Conservation (phyloP, 1,140 invertebrate genomes). For the Drosophila sturtevanti region DNA sequence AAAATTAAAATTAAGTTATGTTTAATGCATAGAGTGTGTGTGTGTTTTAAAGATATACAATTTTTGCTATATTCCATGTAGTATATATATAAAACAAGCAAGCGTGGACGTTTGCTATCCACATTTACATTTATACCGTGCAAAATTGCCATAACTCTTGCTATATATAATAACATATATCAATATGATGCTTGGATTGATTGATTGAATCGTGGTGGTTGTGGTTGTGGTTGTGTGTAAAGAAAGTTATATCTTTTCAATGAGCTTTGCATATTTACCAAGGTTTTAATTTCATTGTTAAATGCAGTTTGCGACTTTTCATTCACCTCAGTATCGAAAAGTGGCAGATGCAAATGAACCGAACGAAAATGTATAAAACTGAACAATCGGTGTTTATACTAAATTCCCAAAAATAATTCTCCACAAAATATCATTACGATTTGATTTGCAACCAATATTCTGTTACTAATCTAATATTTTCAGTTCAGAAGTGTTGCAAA, state of each 20-base stretch:
- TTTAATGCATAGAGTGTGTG: slow-evolving; percentile 37
- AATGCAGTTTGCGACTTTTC: slow-evolving; percentile 55
- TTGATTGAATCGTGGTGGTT: slow-evolving; percentile 1
- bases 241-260: slow-evolving; percentile 23
- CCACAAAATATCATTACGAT: slow-evolving; percentile 39
- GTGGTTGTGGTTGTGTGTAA: slow-evolving; percentile 11
- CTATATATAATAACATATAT: slow-evolving; percentile 26
- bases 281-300: slow-evolving; percentile 44
- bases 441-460: slow-evolving; percentile 7
- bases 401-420: slow-evolving; percentile 41
- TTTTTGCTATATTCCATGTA: slow-evolving; percentile 60
- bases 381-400: not conserved
- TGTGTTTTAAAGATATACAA: slow-evolving; percentile 60
- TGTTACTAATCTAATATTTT: not conserved
- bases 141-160: slow-evolving; percentile 74
- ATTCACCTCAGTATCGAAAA: slow-evolving; percentile 57
- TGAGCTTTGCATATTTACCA: slow-evolving; percentile 53
- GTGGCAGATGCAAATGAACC: slow-evolving; percentile 56
- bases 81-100: slow-evolving; percentile 71
- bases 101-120: slow-evolving; percentile 52
- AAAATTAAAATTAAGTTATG: slow-evolving; percentile 68
- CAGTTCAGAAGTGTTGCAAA: not conserved
- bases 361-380: slow-evolving; percentile 12
- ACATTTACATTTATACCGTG: slow-evolving; percentile 51
- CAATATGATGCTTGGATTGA: not conserved